phyloP scores from a whole-genome alignment of 2,888 invertebrate genomes.

The Fragum sueziense region DNA sequence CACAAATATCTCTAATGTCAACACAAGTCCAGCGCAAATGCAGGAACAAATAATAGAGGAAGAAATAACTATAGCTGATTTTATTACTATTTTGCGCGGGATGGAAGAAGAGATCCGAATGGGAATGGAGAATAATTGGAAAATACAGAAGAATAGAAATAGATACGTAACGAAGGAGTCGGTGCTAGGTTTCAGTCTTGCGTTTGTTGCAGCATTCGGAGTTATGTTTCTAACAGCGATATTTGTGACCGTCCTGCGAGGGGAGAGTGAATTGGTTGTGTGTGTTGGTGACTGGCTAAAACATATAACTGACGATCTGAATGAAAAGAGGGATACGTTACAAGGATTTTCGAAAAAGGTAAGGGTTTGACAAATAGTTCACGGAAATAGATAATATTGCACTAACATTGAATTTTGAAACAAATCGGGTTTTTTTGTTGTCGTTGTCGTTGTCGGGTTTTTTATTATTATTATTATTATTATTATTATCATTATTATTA shows the following conservation, averaged over 20 bases:
- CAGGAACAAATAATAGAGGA: background rate
- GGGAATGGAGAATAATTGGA: background rate
- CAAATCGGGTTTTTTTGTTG: no score
- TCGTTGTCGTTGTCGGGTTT: no score
- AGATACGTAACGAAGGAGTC: background rate
- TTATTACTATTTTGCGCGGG: background rate
- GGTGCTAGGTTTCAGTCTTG: background rate
- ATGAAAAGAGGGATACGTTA: conserved; percentile 17
- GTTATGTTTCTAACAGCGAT: background rate
- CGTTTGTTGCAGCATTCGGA: background rate
- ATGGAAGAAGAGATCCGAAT: background rate
- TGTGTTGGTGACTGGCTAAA: conserved; percentile 40
- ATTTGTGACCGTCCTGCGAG: conserved; percentile 15
- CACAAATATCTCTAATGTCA: background rate
- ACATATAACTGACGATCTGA: conserved; percentile 21
- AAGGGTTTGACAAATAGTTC: background rate
- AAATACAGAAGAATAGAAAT: background rate
- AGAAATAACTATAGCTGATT: background rate
- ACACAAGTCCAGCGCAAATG: background rate
- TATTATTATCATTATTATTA: no score
- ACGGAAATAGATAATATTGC: no score
- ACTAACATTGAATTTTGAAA: no score
- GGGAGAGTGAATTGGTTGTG: conserved; percentile 20
- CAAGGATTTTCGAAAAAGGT: conserved; percentile 34
- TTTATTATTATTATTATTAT: no score